phyloP scores from a whole-genome alignment of 2,113 vertebrate species.

The Protomyctophum bolini region DNA sequence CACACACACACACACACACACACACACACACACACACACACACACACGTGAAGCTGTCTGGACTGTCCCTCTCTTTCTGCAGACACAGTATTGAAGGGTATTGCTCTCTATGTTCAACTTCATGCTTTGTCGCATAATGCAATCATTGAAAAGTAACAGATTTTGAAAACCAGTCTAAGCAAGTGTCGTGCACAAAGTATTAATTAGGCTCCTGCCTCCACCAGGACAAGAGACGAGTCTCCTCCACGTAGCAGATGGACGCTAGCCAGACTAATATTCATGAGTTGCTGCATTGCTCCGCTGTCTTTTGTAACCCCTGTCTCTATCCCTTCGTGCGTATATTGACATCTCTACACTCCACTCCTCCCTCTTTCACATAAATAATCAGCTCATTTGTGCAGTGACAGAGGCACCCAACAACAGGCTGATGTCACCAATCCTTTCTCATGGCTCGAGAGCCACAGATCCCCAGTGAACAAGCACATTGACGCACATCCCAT shows the following conservation, averaged over 20 bases:
- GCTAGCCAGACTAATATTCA: conserved; percentile 60
- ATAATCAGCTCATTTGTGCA: conserved; percentile 58
- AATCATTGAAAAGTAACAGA: too few species aligned
- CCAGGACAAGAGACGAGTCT: conserved; percentile 44
- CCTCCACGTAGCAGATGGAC: conserved; percentile 66
- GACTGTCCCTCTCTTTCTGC: not conserved
- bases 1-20: not conserved
- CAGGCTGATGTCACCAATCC: conserved; percentile 58
- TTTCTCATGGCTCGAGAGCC: conserved; percentile 24
- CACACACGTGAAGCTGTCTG: too few species aligned
- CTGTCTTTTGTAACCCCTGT: conserved; percentile 19
- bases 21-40: too few species aligned
- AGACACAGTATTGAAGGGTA: too few species aligned
- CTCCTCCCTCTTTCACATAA: conserved; percentile 45
- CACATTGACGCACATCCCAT: not conserved
- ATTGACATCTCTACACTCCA: not conserved
- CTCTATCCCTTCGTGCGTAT: conserved; percentile 1
- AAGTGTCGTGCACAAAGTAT: too few species aligned
- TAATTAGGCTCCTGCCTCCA: not conserved
- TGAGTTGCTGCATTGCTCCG: conserved; percentile 35
- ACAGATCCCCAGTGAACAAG: not conserved
- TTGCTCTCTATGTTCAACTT: not conserved
- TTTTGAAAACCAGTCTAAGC: too few species aligned
- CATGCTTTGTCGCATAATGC: not conserved
- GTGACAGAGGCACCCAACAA: conserved; percentile 35